Evolutionary conservation across 1,140 invertebrate genomes (phyloP), one percentile per base, ranked within the genome.

Genomic region (Acyrthosiphon pisum): DNA sequence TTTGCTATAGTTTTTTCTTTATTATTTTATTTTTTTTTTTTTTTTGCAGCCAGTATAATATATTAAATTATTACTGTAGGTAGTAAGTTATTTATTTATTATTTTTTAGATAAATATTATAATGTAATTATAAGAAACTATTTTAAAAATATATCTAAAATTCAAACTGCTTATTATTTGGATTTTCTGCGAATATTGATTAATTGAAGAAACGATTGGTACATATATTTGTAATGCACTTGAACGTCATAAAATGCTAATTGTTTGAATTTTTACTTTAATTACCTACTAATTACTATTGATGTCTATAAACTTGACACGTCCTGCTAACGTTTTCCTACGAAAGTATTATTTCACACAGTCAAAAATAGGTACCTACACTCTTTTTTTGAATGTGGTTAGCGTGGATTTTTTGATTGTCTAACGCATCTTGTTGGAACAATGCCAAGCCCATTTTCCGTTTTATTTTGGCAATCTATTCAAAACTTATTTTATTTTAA

Each of bases 401-500:
- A 87, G 30, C 6, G 8, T 84, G 9, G 1, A 8, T 53, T 53
- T 89, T 53, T 41, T 89, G 4, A 89, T 89, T 56, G 48, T 89
- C 48, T 22, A 26, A 53, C 46, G 22, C 48, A 50, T 89, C 26
- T 56, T 56, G 53, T 89, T 89, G 88, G 50, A 14, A 26, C 48
- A 22, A n/a, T 2, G 50, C 50, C 88, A 56, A 56, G n/a, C 8
- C 30, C 83, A 89, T 53, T 89, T 89, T 35, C n/a, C 22, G 8
- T 89, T 89, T 53, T 89, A 14, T 89, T 89, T 89, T 89, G 88
- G 88, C 88, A 89, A 56, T 53, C 88, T 53, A 35, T 89, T 53
- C 48, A 50, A 53, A 89, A 89, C 22, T 35, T 35, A 53, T 37
- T 53, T 89, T 89, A 53, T 89, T 89, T 53, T 53, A 89, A 89